Conservation (phyloP, 2,888 invertebrate genomes). For the Eupithecia insigniata region DNA sequence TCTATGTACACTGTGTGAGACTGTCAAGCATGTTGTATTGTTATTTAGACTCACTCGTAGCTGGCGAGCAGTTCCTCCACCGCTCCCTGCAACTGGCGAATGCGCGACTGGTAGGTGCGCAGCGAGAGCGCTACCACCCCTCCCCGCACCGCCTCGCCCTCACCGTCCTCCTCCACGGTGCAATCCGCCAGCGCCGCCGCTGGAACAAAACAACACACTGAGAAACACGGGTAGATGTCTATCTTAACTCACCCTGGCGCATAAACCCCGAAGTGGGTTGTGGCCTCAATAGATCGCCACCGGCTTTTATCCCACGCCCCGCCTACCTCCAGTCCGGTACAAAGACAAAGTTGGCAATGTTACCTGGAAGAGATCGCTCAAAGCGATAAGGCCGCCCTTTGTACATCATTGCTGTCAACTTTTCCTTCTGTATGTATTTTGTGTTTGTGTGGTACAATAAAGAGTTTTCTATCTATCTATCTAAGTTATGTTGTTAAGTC, state of each 20-base stretch:
- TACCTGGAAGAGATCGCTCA: no score
- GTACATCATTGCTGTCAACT: no score
- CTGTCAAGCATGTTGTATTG: background rate
- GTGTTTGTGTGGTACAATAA: no score
- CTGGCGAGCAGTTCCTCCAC: constrained; percentile 44
- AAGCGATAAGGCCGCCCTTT: no score
- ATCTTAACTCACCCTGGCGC: background rate
- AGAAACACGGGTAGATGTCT: background rate
- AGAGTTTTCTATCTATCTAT: no score
- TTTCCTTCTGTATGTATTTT: no score
- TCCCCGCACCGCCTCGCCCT: constrained; percentile 23
- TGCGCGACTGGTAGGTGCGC: constrained; percentile 46
- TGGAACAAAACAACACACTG: constrained; percentile 30
- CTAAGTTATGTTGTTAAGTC: no score
- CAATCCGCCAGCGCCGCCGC: constrained; percentile 54
- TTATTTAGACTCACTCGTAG: background rate
- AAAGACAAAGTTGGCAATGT: no score
- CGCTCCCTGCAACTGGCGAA: constrained; percentile 51
- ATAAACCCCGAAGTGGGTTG: no score
- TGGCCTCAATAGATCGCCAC: no score
- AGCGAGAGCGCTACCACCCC: constrained; percentile 50
- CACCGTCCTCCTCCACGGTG: constrained; percentile 40
- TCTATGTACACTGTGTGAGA: background rate
- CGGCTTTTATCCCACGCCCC: no score
- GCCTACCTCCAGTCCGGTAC: background rate